These are phyloP conservation scores for Euglossa dilemma DNA, from an alignment of 1,140 invertebrate species.

Conservation along the genomic window DNA sequence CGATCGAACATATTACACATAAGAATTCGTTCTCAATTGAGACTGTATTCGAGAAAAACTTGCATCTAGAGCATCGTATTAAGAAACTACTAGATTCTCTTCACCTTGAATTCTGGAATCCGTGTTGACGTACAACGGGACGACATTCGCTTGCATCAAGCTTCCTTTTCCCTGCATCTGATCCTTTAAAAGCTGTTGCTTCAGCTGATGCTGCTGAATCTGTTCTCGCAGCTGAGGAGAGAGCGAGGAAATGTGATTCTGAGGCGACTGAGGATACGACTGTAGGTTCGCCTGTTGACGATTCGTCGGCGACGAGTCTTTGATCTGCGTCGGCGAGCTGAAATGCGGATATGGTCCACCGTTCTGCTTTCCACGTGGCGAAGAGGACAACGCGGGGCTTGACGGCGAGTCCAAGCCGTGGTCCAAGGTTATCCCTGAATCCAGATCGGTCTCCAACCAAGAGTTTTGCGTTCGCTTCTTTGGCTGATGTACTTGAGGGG, in stretches of 20 bases:
- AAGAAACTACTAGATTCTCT: too few species aligned
- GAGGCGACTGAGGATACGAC: constrained; percentile 51
- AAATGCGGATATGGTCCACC: constrained; percentile 64
- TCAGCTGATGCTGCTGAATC: constrained; percentile 78
- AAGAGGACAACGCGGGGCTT: constrained; percentile 69
- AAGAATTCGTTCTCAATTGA: too few species aligned
- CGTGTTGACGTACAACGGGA: constrained; percentile 81
- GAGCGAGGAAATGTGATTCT: constrained; percentile 71
- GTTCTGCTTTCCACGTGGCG: constrained; percentile 68
- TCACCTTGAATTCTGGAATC: constrained; percentile 71
- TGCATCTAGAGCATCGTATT: too few species aligned
- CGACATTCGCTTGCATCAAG: constrained; percentile 66
- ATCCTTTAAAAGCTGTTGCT: constrained; percentile 76
- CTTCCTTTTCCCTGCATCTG: constrained; percentile 77
- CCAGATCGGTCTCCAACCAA: constrained; percentile 95
- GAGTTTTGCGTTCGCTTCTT: constrained; percentile 83
- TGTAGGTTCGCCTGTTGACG: constrained; percentile 56
- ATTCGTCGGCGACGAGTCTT: constrained; percentile 61
- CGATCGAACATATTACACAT: background rate
- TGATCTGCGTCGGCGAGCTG: constrained; percentile 63
- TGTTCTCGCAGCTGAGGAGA: constrained; percentile 75
- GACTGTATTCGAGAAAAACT: too few species aligned
- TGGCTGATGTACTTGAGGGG: constrained; percentile 72
- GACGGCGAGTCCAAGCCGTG: constrained; percentile 81
- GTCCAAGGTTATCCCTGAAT: constrained; percentile 88